Evolutionary conservation across 2,888 invertebrate genomes (phyloP).

Genomic region (Limnephilus marmoratus): DNA sequence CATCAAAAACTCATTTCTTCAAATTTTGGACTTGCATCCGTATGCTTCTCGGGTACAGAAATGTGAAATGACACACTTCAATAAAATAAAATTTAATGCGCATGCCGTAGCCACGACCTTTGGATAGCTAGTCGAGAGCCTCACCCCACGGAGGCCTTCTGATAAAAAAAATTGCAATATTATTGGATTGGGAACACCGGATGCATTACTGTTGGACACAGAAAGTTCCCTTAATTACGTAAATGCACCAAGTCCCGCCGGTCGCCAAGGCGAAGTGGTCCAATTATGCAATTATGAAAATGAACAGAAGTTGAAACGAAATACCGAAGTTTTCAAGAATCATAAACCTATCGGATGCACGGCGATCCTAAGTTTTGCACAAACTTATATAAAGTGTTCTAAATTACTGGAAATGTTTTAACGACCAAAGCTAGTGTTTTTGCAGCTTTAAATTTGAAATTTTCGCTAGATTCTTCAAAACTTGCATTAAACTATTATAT

Average conservation of each 20-base stretch:
- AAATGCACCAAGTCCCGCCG: background rate
- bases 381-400: constrained; percentile 18
- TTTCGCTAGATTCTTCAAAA: background rate
- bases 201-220: background rate
- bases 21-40: no score
- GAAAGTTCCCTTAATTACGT: constrained; percentile 50
- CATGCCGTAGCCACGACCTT: no score
- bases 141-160: no score
- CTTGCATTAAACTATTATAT: background rate
- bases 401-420: constrained; percentile 10
- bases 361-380: constrained; percentile 13
- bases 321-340: constrained; percentile 45
- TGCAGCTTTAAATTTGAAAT: constrained; percentile 4
- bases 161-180: background rate
- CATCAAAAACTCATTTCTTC: no score
- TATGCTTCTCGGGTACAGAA: no score
- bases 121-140: no score
- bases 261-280: constrained; percentile 31
- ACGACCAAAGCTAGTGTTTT: background rate
- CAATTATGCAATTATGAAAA: constrained; percentile 63
- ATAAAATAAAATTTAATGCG: no score
- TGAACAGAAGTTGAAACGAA: constrained; percentile 57
- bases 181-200: background rate
- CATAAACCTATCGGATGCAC: constrained; percentile 60
- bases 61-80: no score